Base-by-base conservation (phyloP, 1,140 invertebrate genomes). In the Diuraphis noxia region DNA sequence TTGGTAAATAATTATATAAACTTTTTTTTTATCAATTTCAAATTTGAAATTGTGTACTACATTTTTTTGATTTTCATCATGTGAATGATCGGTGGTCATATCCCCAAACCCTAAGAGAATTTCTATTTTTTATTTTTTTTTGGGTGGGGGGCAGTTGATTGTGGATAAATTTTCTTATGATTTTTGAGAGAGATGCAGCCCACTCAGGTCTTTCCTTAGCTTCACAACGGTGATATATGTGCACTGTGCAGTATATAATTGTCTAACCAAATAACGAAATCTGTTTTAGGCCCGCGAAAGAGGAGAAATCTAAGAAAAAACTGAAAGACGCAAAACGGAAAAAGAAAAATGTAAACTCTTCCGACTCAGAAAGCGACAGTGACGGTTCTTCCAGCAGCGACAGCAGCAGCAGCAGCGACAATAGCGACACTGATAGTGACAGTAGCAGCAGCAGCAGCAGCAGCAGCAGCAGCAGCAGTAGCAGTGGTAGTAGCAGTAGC, bases 371-470 rank as follows among this genome's bases (percentile, higher is more conserved):
- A 10, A 46, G 56, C 21, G 38, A 34, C 52, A 56, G 87, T 23
- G 91, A 63, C 92, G 79, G 88, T 88, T 63, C 49, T 79, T 85
- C 49, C 19, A 34, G 52, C 38, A 63, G 81, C 46, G n/a, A 84
- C 91, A 92, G 82, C 90, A 85, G 91, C 46, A 91, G 63, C 25
- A 81, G 38, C 17, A 63, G 56, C 63, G 38, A 38, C 43, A 52
- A 5, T 0, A 6, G 13, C 40, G n/a, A 25, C 7, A 84, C 43
- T 5, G 40, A 25, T 40, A 87, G 30, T 63, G 43, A 79, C 21
- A 92, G 82, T 85, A 84, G 91, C 56, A 92, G 82, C 46, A 92
- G 77, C 13, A 34, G 30, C 19, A 49, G 86, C 34, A 43, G 91
- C 81, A 92, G 88, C 77, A 72, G 90, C 46, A 91, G 84, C 23